Evolutionary conservation across 1,140 invertebrate species (phyloP).

Genomic region (Sinella curviseta): DNA sequence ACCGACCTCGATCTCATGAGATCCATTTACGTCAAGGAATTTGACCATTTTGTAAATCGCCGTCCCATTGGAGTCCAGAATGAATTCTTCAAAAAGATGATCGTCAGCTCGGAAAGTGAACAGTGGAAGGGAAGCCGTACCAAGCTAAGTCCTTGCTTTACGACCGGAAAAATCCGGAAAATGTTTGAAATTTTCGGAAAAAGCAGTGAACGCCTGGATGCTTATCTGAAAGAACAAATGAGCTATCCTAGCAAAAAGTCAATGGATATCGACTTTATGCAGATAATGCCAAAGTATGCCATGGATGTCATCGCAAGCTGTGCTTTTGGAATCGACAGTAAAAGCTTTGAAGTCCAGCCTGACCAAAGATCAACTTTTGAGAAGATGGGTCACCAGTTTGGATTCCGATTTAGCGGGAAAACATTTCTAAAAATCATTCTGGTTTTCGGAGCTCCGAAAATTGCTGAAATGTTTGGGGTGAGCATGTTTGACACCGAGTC

Average conservation of each 20-base stretch:
- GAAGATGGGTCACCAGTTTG: slow-evolving; percentile 9
- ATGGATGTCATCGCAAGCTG: slow-evolving; percentile 38
- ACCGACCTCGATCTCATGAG: slow-evolving; percentile 57
- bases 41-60: slow-evolving; percentile 50
- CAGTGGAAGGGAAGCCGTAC: slow-evolving; percentile 55
- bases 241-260: background rate
- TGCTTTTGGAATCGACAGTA: slow-evolving; percentile 32
- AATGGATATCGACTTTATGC: slow-evolving; percentile 28
- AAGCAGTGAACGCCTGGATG: background rate
- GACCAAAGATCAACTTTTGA: background rate
- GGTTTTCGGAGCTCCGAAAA: slow-evolving; percentile 30
- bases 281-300: background rate
- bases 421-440: background rate
- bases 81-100: slow-evolving; percentile 28
- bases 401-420: background rate
- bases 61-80: background rate
- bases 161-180: slow-evolving; percentile 56
- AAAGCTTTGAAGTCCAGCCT: slow-evolving; percentile 12
- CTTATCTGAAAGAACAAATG: slow-evolving; percentile 19
- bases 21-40: slow-evolving; percentile 54
- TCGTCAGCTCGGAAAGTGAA: slow-evolving; percentile 31
- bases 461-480: slow-evolving; percentile 41
- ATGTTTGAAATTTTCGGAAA: slow-evolving; percentile 35
- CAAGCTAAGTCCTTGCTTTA: slow-evolving; percentile 57
- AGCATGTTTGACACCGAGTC: slow-evolving; percentile 40